Evolutionary conservation across 2,888 invertebrate species (phyloP).

Genomic region (Stegana nigrithorax): DNA sequence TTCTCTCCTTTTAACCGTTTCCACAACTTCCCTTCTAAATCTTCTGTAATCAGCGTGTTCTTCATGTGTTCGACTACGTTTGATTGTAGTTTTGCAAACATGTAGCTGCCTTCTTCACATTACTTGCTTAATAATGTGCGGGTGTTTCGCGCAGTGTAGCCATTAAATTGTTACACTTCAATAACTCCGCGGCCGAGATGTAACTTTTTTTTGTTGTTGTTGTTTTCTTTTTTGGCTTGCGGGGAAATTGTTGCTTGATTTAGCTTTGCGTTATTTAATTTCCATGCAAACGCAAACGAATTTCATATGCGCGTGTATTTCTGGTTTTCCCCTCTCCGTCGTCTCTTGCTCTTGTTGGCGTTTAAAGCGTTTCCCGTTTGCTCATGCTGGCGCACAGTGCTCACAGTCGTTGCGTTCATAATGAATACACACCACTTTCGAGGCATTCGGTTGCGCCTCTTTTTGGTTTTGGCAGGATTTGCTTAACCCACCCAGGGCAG

Average conservation of each 20-base stretch:
- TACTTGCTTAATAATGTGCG: too few species aligned
- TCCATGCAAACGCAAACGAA: constrained; percentile 52
- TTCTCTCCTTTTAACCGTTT: too few species aligned
- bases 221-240: constrained; percentile 25
- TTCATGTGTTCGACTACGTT: too few species aligned
- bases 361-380: constrained; percentile 20
- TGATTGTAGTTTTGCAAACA: too few species aligned
- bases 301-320: constrained; percentile 38
- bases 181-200: constrained; percentile 23
- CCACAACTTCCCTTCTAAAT: too few species aligned
- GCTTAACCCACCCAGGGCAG: constrained; percentile 1
- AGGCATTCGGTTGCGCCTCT: neutral
- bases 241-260: too few species aligned
- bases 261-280: constrained; percentile 47
- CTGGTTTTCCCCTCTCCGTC: constrained; percentile 35
- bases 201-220: constrained; percentile 19
- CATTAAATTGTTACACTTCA: constrained; percentile 65
- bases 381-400: neutral
- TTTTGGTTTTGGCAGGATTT: too few species aligned
- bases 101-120: too few species aligned
- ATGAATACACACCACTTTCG: neutral
- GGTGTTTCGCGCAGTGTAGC: too few species aligned
- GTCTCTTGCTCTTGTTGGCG: constrained; percentile 28
- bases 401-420: neutral
- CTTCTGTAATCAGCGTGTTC: too few species aligned